These are phyloP conservation scores for Mechanitis mazaeus DNA, from an alignment of 2,888 invertebrate genomes.

Conservation along the genomic window DNA sequence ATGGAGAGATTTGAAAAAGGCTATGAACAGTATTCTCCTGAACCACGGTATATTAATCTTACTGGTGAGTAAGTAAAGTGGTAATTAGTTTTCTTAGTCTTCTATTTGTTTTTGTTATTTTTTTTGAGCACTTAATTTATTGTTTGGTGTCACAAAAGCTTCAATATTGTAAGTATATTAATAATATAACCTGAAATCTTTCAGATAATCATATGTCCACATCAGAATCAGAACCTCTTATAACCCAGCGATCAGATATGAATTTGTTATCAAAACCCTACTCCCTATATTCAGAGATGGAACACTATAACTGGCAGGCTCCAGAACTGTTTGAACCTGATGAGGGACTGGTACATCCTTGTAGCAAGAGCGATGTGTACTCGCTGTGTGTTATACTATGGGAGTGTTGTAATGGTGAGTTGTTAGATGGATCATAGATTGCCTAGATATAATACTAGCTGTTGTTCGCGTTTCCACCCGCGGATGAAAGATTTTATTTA, in stretches of 20 bases:
- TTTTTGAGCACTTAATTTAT: neutral
- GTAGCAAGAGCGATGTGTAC: conserved; percentile 63
- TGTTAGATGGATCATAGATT: neutral
- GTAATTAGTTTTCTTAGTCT: too few relatives aligned
- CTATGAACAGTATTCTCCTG: conserved; percentile 53
- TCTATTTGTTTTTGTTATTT: neutral
- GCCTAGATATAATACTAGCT: neutral
- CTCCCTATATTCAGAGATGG: conserved; percentile 40
- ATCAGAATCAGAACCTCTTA: conserved; percentile 52
- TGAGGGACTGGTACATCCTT: conserved; percentile 53
- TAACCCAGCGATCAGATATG: conserved; percentile 45
- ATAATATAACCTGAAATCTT: conserved; percentile 15
- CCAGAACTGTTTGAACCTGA: conserved; percentile 62
- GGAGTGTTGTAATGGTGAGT: conserved; percentile 68
- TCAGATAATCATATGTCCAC: conserved; percentile 43
- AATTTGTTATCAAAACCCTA: conserved; percentile 49
- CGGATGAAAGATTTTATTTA: too few relatives aligned
- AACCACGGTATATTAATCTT: conserved; percentile 68
- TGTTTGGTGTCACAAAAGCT: too few relatives aligned
- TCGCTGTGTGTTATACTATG: conserved; percentile 60
- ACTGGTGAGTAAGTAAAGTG: conserved; percentile 45
- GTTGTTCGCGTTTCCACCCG: too few relatives aligned
- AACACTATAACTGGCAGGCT: conserved; percentile 62
- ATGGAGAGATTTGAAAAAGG: conserved; percentile 29
- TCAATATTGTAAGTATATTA: too few relatives aligned